Base-by-base conservation (phyloP, 2,113 vertebrate genomes). In the Hippocampus zosterae region DNA sequence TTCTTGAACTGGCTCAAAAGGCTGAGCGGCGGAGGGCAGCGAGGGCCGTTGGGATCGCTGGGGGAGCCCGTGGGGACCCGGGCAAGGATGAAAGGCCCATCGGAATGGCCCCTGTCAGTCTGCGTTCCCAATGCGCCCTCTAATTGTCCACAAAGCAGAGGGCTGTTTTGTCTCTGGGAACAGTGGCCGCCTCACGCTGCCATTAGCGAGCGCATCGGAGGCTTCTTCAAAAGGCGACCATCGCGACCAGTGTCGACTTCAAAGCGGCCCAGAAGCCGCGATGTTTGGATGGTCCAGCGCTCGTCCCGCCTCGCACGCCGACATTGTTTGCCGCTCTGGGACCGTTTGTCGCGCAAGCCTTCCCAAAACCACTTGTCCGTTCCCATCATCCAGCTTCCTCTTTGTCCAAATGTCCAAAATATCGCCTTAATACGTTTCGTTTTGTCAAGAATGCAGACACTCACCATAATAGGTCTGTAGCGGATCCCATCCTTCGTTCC, bases 401-500 rank as follows among this genome's bases (percentile, higher is more conserved):
- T 62, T 25, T 68, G 73, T 53, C 11, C 19, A 67, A 2, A 60
- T n/a, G n/a, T 72, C 41, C 27, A 10, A 42, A 37, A 67, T 52
- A 1, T 8, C 46, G 12, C 61, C 8, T 23, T 65, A 12, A 37
- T 18, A 8, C 8, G 52, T 16, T 48, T 27, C 10, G 7, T 42
- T 4, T 44, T 56, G 18, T 56, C 50, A 29, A n/a, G 64, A 29
- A 70, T 13, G 12, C 21, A 67, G 27, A 75, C 68, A 29, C 85
- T 76, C 75, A 92, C 88, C 90, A 72, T 94, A 93, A 0, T 94
- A 93, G 73, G 89, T 90, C 70, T 95, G 92, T 71, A 94, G 87
- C 79, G 93, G 91, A 82, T 93, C 81, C 94, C 93, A 95, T 77
- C 92, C 92, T 82, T 93, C 88, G 13, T 91, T 92, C 92, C 92